Base-by-base conservation (phyloP, 2,888 invertebrate species). In the Lasioglossum oenotherae region DNA sequence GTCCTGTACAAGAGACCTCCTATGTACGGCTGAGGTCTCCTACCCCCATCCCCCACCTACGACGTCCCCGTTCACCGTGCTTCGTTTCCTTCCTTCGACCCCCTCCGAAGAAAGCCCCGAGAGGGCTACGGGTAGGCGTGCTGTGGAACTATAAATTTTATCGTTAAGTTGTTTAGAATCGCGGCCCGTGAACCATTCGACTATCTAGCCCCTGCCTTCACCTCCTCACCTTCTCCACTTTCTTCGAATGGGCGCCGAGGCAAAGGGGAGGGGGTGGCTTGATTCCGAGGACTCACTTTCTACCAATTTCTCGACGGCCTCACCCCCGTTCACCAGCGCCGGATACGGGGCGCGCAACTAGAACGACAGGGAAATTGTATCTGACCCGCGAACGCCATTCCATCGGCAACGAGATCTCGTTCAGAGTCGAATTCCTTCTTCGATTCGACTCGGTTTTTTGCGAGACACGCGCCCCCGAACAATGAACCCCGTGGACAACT, bases 141-240 rank as follows among this genome's bases (percentile, higher is more conserved):
- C 93, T 94, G 89, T 92, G 91, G 92, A 94, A 94, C 95, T 94
- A 95, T 95, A 95, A 95, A 95, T 95, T 95, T 95, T 93, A 92
- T 94, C 95, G 94, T 94, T 95, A 95, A 95, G 95, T 95, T 95
- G 95, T 95, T 95, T 95, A 95, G 95, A 93, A 93, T 91, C 92
- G 92, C 90, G 93, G 93, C 91, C 93, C 93, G 93, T 94, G 94
- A 94, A 94, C 94, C 80, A 57, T 75, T 85, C 82, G 79, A 64
- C 85, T 85, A 80, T 82, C 78, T 49, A 57, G 75, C 76, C 67
- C 71, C 75, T 23, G 14, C 46, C 60, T 8, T 53, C n/a, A 23
- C 69, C 64, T 4, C 71, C 67, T 23, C 71, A 14, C 71, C n/a
- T 23, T n/a, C 14, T 72, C 72, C 38, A 6, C 16, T 27, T 41